phyloP scores from a whole-genome alignment of 37 sponge, comb jelly and placozoan genomes.

The Sycon ciliatum region DNA sequence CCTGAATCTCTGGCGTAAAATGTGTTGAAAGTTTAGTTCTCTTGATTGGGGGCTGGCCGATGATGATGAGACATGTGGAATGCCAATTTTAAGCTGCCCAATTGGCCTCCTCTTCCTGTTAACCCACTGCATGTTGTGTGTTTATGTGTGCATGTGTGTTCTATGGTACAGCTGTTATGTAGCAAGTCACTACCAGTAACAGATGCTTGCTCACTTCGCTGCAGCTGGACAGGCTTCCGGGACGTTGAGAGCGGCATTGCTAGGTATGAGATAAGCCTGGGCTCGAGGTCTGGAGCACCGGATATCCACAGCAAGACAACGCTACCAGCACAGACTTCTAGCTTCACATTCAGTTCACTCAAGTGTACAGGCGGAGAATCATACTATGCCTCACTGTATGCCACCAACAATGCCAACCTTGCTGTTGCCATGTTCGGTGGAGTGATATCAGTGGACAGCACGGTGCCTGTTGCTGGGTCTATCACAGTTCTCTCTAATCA shows the following conservation, averaged over 20 bases:
- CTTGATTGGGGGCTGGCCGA: too few relatives aligned
- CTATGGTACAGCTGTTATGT: slow-evolving; percentile 41
- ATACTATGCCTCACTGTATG: slow-evolving; percentile 35
- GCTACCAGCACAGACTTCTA: slow-evolving; percentile 15
- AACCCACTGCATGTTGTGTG: not conserved
- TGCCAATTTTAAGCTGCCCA: too few relatives aligned
- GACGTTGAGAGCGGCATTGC: slow-evolving; percentile 47
- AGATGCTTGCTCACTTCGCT: slow-evolving; percentile 20
- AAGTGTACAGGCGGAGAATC: not conserved
- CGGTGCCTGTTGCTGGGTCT: slow-evolving; percentile 26
- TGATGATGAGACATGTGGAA: too few relatives aligned
- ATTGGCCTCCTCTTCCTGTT: too few relatives aligned
- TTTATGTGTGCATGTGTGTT: not conserved
- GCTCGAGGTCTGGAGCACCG: slow-evolving; percentile 30
- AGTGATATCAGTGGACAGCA: slow-evolving; percentile 20
- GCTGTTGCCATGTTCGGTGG: slow-evolving; percentile 5
- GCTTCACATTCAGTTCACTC: slow-evolving; percentile 26
- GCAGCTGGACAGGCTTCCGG: slow-evolving; percentile 34
- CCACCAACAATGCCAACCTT: slow-evolving; percentile 39
- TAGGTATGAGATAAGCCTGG: slow-evolving; percentile 43
- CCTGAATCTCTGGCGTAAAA: too few relatives aligned
- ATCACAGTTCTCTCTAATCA: slow-evolving; percentile 42
- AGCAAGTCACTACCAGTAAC: slow-evolving; percentile 2
- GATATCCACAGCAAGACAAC: slow-evolving; percentile 16
- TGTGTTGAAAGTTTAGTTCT: too few relatives aligned